Evolutionary conservation across 1,140 invertebrate species (phyloP), one percentile per base, ranked within the genome.

Genomic region (Euwallacea fornicatus): DNA sequence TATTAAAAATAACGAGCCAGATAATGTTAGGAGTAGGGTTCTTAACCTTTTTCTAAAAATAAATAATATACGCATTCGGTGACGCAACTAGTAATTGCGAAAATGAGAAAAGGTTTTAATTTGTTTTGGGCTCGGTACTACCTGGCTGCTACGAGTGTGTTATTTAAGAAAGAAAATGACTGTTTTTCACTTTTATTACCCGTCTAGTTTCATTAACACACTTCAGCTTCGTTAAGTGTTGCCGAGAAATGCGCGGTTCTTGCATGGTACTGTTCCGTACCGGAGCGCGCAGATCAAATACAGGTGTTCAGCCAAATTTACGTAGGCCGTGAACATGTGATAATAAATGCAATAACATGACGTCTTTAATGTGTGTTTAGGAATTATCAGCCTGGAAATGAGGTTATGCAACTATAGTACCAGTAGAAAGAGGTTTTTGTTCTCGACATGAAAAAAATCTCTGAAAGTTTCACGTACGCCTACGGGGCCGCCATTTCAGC

Each of bases 1-100:
- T 50, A 50, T 11, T 11, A 50, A 50, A 50, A 50, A 11, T 50
- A 50, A 50, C 13, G 46, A 13, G 9, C 2, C 13, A 2, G 13
- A 50, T 50, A 50, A 50, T 50, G 46, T 13, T 50, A 50, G 13
- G 13, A 11, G 46, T 6, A 13, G 46, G 46, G 46, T 50, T 50
- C 46, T 50, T 50, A 50, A 50, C 46, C 46, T 50, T 50, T 50
- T 13, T 50, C 46, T 50, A 50, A 50, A 50, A 50, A 50, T 50
- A 50, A 50, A 50, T 50, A 13, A 10, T 50, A 50, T 50, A 13
- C 13, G 46, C 46, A 13, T 33, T 50, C 46, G 46, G 2, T 50
- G 46, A 50, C 46, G 46, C 13, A 50, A 50, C 13, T 50, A 11
- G 46, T 50, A 50, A 50, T 50, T 50, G 0, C 46, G 13, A 50